phyloP scores from a whole-genome alignment of 2,888 invertebrate species.

The Digitonthophagus gazella region DNA sequence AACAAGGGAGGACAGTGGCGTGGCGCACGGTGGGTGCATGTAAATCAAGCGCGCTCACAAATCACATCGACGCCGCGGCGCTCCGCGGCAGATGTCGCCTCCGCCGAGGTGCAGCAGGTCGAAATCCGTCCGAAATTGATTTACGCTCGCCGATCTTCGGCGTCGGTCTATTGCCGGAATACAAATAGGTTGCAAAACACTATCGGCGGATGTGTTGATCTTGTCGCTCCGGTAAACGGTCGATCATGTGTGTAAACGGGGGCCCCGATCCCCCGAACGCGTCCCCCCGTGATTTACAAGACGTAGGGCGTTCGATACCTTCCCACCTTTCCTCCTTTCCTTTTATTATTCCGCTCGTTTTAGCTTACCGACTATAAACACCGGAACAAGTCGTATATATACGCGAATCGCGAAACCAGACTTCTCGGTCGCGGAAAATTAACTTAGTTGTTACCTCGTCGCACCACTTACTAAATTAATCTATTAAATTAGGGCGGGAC shows the following conservation, averaged over 20 bases:
- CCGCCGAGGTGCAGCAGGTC: background rate
- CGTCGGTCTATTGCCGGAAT: constrained; percentile 38
- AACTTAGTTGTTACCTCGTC: constrained; percentile 51
- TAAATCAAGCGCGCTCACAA: background rate
- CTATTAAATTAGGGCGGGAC: constrained; percentile 50
- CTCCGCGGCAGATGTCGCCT: constrained; percentile 10
- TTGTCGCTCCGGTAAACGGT: constrained; percentile 34
- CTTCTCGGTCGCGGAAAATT: constrained; percentile 44
- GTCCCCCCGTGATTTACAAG: constrained; percentile 1
- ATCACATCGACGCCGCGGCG: background rate
- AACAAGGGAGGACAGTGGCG: background rate
- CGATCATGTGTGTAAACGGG: constrained; percentile 34
- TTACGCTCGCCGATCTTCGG: constrained; percentile 36
- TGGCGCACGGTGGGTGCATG: background rate
- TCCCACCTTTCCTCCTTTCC: background rate
- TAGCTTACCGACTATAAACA: background rate
- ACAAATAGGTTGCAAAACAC: constrained; percentile 36
- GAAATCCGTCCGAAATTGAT: constrained; percentile 39
- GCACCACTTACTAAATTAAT: constrained; percentile 52
- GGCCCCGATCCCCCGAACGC: constrained; percentile 8
- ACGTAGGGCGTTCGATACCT: constrained; percentile 1
- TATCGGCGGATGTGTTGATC: constrained; percentile 39
- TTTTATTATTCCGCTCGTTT: background rate
- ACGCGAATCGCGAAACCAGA: background rate
- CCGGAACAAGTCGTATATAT: background rate